Conservation (phyloP, 2,797 vertebrate species). For the Sebastiscus albofasciatus region DNA sequence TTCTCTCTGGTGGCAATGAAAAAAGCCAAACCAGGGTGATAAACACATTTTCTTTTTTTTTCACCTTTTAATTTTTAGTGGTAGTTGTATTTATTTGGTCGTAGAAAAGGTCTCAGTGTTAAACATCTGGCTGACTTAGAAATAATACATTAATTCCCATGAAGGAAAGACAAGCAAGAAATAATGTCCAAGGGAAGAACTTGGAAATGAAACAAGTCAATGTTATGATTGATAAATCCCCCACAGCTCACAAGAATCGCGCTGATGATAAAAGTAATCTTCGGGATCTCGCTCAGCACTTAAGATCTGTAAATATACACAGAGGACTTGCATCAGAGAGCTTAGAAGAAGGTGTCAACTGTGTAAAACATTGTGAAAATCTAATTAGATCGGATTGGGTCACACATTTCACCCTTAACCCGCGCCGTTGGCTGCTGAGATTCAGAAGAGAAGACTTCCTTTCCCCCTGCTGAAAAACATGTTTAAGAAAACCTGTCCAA, state of each 20-base stretch:
- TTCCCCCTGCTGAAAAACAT: conserved; percentile 41
- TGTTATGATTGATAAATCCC: conserved; percentile 64
- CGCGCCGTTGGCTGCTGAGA: conserved; percentile 19
- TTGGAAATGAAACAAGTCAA: conserved; percentile 58
- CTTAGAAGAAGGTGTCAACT: conserved; percentile 25
- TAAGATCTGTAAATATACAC: conserved; percentile 22
- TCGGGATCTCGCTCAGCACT: conserved; percentile 17
- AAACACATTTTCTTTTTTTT: too few relatives aligned
- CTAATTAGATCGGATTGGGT: conserved; percentile 49
- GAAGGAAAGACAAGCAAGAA: conserved; percentile 38
- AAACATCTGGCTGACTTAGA: conserved; percentile 57
- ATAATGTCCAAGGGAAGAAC: conserved; percentile 32
- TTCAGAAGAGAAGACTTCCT: conserved; percentile 39
- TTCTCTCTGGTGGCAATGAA: neutral
- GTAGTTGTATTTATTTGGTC: conserved; percentile 43
- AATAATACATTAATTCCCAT: conserved; percentile 40
- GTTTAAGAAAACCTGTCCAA: conserved; percentile 67
- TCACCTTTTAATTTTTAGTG: neutral
- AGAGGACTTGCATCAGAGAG: conserved; percentile 14
- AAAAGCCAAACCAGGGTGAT: neutral
- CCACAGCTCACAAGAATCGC: conserved; percentile 29
- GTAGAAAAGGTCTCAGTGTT: conserved; percentile 27
- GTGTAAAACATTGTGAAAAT: conserved; percentile 25
- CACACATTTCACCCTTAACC: conserved; percentile 17
- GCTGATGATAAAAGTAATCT: conserved; percentile 51